Percentiles rank a stretch among this genome's conserved stretches.
Conservation (phyloP, 2,888 invertebrate species). For the Pardosa pseudoannulata region DNA sequence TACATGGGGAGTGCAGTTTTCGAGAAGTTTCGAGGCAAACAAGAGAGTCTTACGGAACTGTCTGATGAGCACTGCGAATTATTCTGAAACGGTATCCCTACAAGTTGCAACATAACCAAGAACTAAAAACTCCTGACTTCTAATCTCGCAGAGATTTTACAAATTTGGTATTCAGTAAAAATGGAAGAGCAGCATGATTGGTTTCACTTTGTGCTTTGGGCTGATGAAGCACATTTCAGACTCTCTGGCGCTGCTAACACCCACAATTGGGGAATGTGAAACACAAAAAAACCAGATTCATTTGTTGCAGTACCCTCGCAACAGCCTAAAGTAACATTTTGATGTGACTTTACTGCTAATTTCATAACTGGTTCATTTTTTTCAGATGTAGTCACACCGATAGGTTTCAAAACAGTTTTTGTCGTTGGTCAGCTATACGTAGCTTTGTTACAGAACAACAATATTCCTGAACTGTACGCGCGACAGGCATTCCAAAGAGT, state of each 20-base stretch:
- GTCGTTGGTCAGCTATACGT: background rate
- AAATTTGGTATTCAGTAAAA: slow-evolving; percentile 17
- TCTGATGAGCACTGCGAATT: slow-evolving; percentile 18
- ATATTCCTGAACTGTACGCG: background rate
- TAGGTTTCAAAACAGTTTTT: background rate
- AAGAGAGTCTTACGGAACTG: slow-evolving; percentile 7
- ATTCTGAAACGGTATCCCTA: slow-evolving; percentile 17
- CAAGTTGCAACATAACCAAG: slow-evolving; percentile 18
- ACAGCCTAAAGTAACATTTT: background rate
- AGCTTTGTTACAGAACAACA: background rate
- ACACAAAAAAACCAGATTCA: slow-evolving; percentile 28
- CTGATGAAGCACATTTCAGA: slow-evolving; percentile 22
- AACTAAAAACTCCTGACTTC: background rate
- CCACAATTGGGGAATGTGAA: slow-evolving; percentile 24
- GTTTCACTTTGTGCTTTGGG: slow-evolving; percentile 32
- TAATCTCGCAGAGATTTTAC: slow-evolving; percentile 13
- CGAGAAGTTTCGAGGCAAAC: slow-evolving; percentile 24
- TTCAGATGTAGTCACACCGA: background rate
- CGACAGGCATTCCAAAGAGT: background rate
- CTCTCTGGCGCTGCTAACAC: slow-evolving; percentile 27
- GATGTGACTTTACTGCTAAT: slow-evolving; percentile 17
- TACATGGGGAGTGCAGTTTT: slow-evolving; percentile 14
- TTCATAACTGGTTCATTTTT: slow-evolving; percentile 30
- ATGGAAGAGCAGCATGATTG: slow-evolving; percentile 20
- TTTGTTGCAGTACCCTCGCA: slow-evolving; percentile 22